Evolutionary conservation across 2,113 vertebrate genomes (phyloP).

Genomic region (Geococcyx californianus): DNA sequence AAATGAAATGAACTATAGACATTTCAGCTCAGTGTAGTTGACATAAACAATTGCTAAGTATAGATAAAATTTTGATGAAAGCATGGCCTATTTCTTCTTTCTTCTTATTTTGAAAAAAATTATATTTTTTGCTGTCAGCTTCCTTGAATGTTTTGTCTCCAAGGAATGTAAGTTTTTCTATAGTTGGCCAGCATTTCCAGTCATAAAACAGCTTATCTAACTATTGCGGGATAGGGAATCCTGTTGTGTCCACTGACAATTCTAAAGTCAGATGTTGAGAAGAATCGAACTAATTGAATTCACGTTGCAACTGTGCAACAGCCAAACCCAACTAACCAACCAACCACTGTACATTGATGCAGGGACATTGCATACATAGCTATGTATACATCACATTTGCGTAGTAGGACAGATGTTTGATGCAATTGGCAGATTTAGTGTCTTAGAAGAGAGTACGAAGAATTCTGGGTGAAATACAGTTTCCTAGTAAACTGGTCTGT

Average conservation of each 20-base stretch:
- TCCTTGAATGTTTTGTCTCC: background rate
- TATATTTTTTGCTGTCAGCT: background rate
- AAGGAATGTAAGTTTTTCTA: background rate
- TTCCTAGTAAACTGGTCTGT: background rate
- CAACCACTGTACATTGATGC: background rate
- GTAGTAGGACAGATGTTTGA: background rate
- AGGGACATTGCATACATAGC: background rate
- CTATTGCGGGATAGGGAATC: background rate
- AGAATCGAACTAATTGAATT: background rate
- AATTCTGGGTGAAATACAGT: background rate
- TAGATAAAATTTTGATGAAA: background rate
- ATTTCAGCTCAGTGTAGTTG: background rate
- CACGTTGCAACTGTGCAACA: background rate
- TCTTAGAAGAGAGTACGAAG: background rate
- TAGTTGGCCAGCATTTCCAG: background rate
- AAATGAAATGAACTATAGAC: background rate
- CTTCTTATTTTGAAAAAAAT: background rate
- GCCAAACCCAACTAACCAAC: background rate
- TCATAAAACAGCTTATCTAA: background rate
- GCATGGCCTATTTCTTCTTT: background rate
- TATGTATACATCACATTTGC: background rate
- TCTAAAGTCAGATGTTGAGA: background rate
- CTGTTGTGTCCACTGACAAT: background rate
- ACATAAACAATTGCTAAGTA: background rate
- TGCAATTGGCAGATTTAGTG: background rate